Evolutionary conservation across 1,140 invertebrate species (phyloP).

Genomic region (Planococcus citri): DNA sequence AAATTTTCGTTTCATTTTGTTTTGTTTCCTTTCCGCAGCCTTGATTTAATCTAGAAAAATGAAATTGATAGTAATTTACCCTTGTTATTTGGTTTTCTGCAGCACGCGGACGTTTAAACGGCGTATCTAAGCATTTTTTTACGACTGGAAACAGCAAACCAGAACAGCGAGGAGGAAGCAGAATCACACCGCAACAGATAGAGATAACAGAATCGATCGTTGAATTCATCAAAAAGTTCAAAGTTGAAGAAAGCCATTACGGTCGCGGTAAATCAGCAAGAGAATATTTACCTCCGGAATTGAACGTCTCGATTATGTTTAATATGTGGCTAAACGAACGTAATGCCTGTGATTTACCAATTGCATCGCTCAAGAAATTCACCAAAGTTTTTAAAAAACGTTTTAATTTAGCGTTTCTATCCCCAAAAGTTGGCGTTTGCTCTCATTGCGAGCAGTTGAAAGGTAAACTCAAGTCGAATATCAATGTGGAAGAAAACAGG

Average conservation of each 20-base stretch:
- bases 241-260: background rate
- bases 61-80: background rate
- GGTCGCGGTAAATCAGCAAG: background rate
- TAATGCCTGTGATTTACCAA: background rate
- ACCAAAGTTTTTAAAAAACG: conserved; percentile 17
- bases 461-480: background rate
- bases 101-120: background rate
- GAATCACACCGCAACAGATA: background rate
- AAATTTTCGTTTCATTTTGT: too few species aligned
- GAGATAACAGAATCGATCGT: background rate
- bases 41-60: background rate
- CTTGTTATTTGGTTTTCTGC: background rate
- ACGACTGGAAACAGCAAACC: background rate
- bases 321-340: conserved; percentile 7
- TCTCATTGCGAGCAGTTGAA: background rate
- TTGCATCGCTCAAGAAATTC: conserved; percentile 8
- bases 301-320: background rate
- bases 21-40: too few species aligned
- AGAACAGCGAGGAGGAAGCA: background rate
- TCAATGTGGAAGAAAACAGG: conserved; percentile 2
- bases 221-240: background rate
- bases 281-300: conserved; percentile 16
- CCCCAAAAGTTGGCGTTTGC: background rate
- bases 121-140: background rate
- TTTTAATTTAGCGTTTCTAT: conserved; percentile 18